Base-by-base conservation (phyloP, 2,888 invertebrate genomes). In the Polyommatus iphigenia region DNA sequence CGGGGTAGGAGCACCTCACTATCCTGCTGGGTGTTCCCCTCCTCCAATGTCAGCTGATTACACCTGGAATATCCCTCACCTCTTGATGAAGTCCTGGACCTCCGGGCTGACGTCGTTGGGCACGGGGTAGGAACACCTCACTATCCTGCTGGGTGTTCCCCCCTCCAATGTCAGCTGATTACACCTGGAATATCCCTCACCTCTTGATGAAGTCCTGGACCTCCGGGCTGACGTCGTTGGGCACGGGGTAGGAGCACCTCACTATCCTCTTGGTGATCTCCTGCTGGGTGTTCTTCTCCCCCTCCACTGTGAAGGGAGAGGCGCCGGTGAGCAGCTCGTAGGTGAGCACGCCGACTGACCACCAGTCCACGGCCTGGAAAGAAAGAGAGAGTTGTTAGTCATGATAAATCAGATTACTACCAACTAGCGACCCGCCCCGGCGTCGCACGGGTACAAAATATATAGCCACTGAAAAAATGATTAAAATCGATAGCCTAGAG, bases 261-360 rank as follows among this genome's bases (percentile, higher is more conserved):
- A 99, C 95, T 83, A 99, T 99, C 80, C 99, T 95, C 87, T 96
- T 91, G 54, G 99, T 99, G 86, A 99, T 99, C 93, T 99, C 99
- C 84, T 98, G 97, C 89, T 99, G 99, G 1, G 97, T 97, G 90
- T 99, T 99, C 87, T 96, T 96, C 88, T 98, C 98, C 36, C 98
- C 99, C 85, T 99, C 98, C 0, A 99, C 98, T 10, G 99, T 99
- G 92, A 99, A 99, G 3, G 99, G 99, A 0, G 99, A 99, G 8
- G 99, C 98, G 77, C 99, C 99, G 0, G 99, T 99, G 78, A 99
- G 93, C 71, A 99, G 95, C 92, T 99, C 99, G 94, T 99, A 99
- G 0, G 99, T 98, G 73, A 99, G 93, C 2, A 99, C 99, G 8
- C 99, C 99, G 8, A 99, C 97, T 50, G 99, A 99, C 99, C 99